These are phyloP conservation scores for Drosophila triauraria DNA, from an alignment of 1,140 invertebrate genomes.

Conservation along the genomic window DNA sequence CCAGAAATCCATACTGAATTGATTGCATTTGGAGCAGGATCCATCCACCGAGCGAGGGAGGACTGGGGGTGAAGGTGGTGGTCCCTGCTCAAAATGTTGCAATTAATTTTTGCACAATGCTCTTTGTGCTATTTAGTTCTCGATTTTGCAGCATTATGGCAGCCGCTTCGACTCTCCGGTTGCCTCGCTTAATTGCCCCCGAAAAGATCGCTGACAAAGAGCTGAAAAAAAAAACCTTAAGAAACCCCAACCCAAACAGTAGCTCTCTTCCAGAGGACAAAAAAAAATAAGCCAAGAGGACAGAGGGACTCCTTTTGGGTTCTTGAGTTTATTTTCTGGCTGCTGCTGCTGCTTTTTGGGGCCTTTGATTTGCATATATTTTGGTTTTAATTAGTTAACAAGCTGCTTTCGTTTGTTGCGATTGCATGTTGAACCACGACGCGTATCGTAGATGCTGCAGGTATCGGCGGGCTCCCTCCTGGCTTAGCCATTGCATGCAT, in stretches of 20 bases:
- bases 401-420: slow-evolving; percentile 84
- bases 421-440: slow-evolving; percentile 84
- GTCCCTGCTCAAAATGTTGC: slow-evolving; percentile 78
- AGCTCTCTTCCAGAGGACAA: slow-evolving; percentile 19
- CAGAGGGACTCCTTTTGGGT: slow-evolving; percentile 28
- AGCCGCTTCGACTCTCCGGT: slow-evolving; percentile 23
- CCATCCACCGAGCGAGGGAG: too few relatives aligned
- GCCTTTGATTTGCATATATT: slow-evolving; percentile 84
- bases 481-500: slow-evolving; percentile 61
- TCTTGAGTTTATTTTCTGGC: slow-evolving; percentile 17
- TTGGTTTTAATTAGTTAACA: slow-evolving; percentile 85
- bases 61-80: slow-evolving; percentile 8
- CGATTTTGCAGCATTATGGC: slow-evolving; percentile 69
- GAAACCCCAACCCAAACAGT: slow-evolving; percentile 30
- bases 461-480: slow-evolving; percentile 15
- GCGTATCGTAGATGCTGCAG: slow-evolving; percentile 80
- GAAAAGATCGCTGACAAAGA: slow-evolving; percentile 35
- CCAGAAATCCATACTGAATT: slow-evolving; percentile 77
- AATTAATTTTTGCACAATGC: slow-evolving; percentile 83
- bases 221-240: not conserved
- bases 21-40: slow-evolving; percentile 62
- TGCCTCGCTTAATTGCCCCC: slow-evolving; percentile 66
- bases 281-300: slow-evolving; percentile 11
- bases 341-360: slow-evolving; percentile 29
- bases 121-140: slow-evolving; percentile 78